Evolutionary conservation across 1,140 invertebrate genomes (phyloP), one percentile per base, ranked within the genome.

Genomic region (Bombus soroeensis): DNA sequence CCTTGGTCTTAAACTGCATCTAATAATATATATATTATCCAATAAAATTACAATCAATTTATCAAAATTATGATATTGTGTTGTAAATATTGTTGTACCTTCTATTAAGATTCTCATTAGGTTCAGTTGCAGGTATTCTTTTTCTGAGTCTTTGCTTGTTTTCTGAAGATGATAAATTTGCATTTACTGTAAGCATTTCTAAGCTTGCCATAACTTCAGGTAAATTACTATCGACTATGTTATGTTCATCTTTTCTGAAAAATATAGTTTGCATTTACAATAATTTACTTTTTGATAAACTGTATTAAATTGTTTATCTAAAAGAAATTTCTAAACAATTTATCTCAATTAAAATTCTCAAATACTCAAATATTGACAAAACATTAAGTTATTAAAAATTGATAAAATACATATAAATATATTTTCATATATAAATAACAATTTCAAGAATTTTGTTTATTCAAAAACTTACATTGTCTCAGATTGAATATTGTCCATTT

Each of bases 191-290:
- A 1, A 94, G 88, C 89, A 92, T 92, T 85, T 94, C 92, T 84
- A 95, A 92, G 71, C 92, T 79, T 75, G 92, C 92, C n/a, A 93
- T 91, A 22, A 94, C 91, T 64, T 93, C 92, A 32, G 94, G 94
- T 53, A 95, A 74, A 91, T 90, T 93, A 43, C 8, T 70, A 85
- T 92, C 92, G 13, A 88, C 88, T 75, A 41, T 57, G 43, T 72
- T 39, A 18, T 81, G 64, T 37, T 39, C n/a, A n/a, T 57, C 28
- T 41, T 76, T 86, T 87, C 88, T 91, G 71, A 57, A 87, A 88
- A 82, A 66, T 10, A 34, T 39, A 34, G 62, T 73, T 47, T 57
- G 6, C 0, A 18, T 72, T 32, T 6, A 37, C 18, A 71, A 43
- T 59, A 59, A 76, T 28, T 43, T 71, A 71, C 3, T 22, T 81